Evolutionary conservation across 1,140 invertebrate species (phyloP).

Genomic region (Paraescarpia echinospica): DNA sequence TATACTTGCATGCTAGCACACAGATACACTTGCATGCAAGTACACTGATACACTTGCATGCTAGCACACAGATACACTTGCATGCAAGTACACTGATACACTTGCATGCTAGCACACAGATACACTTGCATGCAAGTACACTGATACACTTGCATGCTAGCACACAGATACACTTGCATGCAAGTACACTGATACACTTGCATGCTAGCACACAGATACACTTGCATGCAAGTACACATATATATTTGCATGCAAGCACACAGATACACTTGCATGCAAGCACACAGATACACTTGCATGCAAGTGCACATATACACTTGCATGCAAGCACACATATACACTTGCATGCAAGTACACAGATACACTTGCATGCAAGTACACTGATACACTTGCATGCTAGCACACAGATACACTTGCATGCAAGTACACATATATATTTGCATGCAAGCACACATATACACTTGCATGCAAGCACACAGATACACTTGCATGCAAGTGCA

Average conservation of each 20-base stretch:
- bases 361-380: background rate
- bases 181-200: background rate
- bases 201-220: background rate
- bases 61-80: background rate
- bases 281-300: background rate
- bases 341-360: background rate
- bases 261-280: background rate
- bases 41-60: background rate
- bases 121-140: too few species aligned
- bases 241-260: background rate
- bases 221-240: background rate
- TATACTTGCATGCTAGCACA: background rate
- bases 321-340: background rate
- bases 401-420: background rate
- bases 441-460: background rate
- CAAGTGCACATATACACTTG: background rate
- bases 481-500: background rate
- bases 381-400: background rate
- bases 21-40: too few species aligned
- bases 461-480: background rate
- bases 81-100: background rate
- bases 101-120: background rate
- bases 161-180: background rate
- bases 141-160: background rate
- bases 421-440: background rate